These are phyloP conservation scores for Ephialtes manifestator DNA, from an alignment of 2,888 invertebrate species.

Conservation along the genomic window DNA sequence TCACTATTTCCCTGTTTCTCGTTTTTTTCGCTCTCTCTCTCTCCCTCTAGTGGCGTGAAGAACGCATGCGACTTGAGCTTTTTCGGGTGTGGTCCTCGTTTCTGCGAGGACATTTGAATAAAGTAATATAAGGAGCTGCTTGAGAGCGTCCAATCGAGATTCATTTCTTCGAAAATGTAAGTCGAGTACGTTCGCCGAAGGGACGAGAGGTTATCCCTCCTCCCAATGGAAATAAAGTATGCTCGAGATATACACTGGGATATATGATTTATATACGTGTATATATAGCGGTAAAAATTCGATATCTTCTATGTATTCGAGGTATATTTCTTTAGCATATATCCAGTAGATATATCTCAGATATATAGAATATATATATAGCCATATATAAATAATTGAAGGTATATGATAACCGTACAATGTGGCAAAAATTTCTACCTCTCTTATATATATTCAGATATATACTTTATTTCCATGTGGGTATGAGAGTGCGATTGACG, in stretches of 20 bases:
- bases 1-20: slow-evolving; percentile 20
- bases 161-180: slow-evolving; percentile 29
- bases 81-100: slow-evolving; percentile 59
- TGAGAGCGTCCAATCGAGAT: slow-evolving; percentile 41
- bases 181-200: neutral
- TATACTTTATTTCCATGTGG: too few species aligned
- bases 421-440: too few species aligned
- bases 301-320: too few species aligned
- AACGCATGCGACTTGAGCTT: slow-evolving; percentile 44
- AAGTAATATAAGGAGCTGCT: neutral
- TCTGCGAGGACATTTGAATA: slow-evolving; percentile 13
- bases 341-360: too few species aligned
- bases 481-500: neutral
- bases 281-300: too few species aligned
- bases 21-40: slow-evolving; percentile 2
- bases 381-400: too few species aligned
- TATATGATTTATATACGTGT: neutral
- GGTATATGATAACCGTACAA: too few species aligned
- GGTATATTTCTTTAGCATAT: too few species aligned
- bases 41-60: slow-evolving; percentile 20
- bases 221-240: neutral
- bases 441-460: too few species aligned
- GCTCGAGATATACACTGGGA: neutral
- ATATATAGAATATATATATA: too few species aligned
- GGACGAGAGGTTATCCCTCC: neutral